Conservation (phyloP, 2,797 vertebrate species). For the Ctenosaura bakeri region DNA sequence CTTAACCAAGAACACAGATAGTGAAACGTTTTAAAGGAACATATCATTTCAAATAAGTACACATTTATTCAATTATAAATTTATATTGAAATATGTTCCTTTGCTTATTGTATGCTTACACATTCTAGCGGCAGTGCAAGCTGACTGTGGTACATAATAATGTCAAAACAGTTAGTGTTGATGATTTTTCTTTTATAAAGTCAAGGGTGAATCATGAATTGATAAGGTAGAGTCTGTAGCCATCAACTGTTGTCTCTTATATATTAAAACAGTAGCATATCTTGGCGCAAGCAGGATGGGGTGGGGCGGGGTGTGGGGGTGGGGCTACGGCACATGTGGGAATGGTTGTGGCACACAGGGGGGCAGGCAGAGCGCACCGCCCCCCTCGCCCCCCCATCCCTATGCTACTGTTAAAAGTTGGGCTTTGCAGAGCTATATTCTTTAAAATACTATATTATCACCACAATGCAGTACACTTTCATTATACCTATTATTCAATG, state of each 20-base stretch:
- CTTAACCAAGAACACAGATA: neutral
- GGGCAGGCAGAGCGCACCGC: too few relatives aligned
- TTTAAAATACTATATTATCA: neutral
- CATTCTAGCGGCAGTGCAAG: neutral
- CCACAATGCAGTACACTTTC: neutral
- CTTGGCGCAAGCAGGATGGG: too few relatives aligned
- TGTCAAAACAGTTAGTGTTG: neutral
- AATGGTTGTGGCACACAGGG: too few relatives aligned
- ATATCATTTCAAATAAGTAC: slow-evolving; percentile 4
- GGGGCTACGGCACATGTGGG: too few relatives aligned
- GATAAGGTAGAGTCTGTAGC: neutral
- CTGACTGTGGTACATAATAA: neutral
- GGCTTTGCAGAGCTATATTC: neutral
- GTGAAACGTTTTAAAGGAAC: neutral
- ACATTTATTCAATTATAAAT: neutral
- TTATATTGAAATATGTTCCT: neutral
- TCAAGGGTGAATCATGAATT: neutral
- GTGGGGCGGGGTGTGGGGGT: too few relatives aligned
- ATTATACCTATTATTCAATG: neutral
- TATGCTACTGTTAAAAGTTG: too few relatives aligned
- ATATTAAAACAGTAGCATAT: neutral
- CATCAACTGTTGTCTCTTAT: neutral
- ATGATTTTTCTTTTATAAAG: neutral
- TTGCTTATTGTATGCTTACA: neutral
- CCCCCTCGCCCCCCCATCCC: too few relatives aligned